These are phyloP conservation scores for Candidula unifasciata DNA, from an alignment of 2,888 invertebrate species.

Conservation along the genomic window DNA sequence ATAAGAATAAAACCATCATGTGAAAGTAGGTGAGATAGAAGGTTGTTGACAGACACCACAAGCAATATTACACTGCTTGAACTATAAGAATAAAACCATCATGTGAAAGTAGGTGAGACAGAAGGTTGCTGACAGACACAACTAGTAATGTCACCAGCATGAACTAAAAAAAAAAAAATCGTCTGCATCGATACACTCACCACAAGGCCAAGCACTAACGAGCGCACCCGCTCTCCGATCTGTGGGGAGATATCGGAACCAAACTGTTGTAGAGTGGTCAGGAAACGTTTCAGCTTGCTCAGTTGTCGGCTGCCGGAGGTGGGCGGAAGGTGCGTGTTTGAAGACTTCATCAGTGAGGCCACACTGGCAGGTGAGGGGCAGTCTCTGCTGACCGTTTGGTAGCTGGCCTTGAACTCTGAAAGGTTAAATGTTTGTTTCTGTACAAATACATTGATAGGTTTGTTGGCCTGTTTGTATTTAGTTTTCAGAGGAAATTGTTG, in stretches of 20 bases:
- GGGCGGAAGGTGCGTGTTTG: conserved; percentile 76
- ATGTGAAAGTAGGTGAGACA: no score
- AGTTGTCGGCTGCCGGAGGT: conserved; percentile 80
- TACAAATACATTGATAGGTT: neutral
- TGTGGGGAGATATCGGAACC: conserved; percentile 91
- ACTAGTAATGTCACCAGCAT: no score
- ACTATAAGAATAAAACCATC: no score
- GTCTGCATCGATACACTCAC: conserved; percentile 79
- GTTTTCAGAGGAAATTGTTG: no score
- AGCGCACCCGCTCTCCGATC: conserved; percentile 90
- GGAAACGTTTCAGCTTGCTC: conserved; percentile 88
- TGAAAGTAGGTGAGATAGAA: no score
- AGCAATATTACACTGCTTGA: no score
- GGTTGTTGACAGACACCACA: no score
- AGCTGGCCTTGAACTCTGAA: conserved; percentile 68
- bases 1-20: no score
- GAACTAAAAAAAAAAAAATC: no score
- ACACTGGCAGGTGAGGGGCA: conserved; percentile 73
- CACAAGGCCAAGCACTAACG: conserved; percentile 89
- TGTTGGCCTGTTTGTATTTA: no score
- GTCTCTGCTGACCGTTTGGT: conserved; percentile 70
- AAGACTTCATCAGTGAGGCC: conserved; percentile 61
- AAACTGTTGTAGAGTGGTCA: conserved; percentile 94
- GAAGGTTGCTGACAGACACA: no score
- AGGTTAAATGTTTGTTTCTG: neutral